Base-by-base conservation (phyloP, 2,113 vertebrate species). In the Grus americana region DNA sequence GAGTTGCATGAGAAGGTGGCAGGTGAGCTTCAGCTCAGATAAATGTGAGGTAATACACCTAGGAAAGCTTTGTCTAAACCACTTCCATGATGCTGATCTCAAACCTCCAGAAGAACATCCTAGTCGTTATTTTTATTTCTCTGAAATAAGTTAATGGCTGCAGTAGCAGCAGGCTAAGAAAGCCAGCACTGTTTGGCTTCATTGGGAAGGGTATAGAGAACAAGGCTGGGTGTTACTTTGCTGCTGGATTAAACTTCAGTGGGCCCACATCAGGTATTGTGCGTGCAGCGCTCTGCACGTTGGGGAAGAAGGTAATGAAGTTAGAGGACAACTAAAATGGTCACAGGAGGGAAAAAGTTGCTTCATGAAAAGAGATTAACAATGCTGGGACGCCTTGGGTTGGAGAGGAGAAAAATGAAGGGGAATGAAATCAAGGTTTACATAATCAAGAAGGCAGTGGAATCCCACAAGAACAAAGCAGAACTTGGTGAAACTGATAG, bases 221-320 rank as follows among this genome's bases (percentile, higher is more conserved):
- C 34, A 52, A 84, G 36, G 12, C 18, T 20, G 34, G 27, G 1
- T 65, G 30, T 79, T 62, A 4, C 1, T 88, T 86, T 92, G 29
- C 72, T 63, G 29, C 55, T 86, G 1, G 42, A 7, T 83, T 78
- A 15, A 58, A 50, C 24, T 38, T 63, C 15, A 27, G 50, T 54
- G 59, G 54, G 9, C 34, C 22, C 22, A 15, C 2, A 1, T 58
- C 49, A 74, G 67, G 5, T 49, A n/a, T 4, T 47, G n/a, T 15
- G 10, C 2, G 0, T 74, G 42, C 46, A 42, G 68, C 0, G 0
- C 10, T 21, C 12, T 30, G 82, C 1, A 0, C 46, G 30, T n/a
- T 29, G 15, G n/a, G 50, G 19, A 47, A 17, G 36, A 61, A 72
- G 42, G 42, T 18, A 44, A 6, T 34, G 74, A 34, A 81, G 63